These are phyloP conservation scores for Neopelma chrysocephalum DNA, from an alignment of 2,797 vertebrate genomes.

Conservation along the genomic window DNA sequence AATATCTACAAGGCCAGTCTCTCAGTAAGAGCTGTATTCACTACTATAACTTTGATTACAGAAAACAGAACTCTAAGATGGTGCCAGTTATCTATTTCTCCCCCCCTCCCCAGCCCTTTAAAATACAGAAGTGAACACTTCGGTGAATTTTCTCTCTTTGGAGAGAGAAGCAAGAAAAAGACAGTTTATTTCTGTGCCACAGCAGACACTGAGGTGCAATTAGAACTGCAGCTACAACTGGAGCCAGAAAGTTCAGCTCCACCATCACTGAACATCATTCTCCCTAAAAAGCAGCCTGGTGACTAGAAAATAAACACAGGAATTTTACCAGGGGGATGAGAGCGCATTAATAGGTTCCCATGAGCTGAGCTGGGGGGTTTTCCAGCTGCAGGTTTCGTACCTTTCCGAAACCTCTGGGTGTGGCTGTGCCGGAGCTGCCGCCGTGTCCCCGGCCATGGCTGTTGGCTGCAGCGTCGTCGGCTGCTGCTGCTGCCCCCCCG, in stretches of 20 bases:
- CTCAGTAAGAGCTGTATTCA: neutral
- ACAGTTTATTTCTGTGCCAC: neutral
- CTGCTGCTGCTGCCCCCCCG: slow-evolving; percentile 82
- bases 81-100: neutral
- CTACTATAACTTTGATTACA: neutral
- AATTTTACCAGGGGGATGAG: fast-evolving
- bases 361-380: neutral
- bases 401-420: slow-evolving; percentile 93
- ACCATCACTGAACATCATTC: neutral
- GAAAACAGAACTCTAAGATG: neutral
- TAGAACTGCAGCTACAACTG: neutral
- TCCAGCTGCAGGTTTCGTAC: slow-evolving; percentile 63
- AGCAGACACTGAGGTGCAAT: neutral
- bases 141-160: neutral
- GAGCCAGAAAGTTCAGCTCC: neutral
- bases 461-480: neutral
- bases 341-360: fast-evolving
- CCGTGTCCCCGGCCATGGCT: slow-evolving; percentile 58
- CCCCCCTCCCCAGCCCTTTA: neutral
- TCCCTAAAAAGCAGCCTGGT: neutral
- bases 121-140: neutral
- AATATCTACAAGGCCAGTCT: neutral
- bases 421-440: slow-evolving; percentile 78
- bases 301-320: neutral
- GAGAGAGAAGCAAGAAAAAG: neutral